Conservation (phyloP, 2,113 vertebrate genomes). For the Budorcas taxicolor region DNA sequence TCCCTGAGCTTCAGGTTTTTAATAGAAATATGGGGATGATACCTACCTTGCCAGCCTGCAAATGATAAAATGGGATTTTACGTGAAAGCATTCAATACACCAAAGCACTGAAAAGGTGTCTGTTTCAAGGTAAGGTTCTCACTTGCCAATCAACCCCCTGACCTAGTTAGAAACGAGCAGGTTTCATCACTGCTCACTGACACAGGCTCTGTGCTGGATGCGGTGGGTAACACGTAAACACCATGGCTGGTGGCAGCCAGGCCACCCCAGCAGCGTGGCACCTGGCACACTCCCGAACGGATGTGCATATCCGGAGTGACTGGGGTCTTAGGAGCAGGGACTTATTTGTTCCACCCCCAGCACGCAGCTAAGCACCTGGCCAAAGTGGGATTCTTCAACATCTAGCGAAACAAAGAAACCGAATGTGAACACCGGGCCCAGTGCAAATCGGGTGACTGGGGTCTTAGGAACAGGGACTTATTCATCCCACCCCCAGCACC, state of each 20-base stretch:
- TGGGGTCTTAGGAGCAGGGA: not conserved
- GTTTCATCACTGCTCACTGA: rapidly evolving
- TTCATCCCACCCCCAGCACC: not conserved
- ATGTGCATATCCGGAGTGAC: rapidly evolving
- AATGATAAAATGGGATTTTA: not conserved
- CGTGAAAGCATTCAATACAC: no score
- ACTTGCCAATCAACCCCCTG: not conserved
- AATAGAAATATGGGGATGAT: not conserved
- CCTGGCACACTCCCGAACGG: rapidly evolving
- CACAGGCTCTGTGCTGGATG: rapidly evolving
- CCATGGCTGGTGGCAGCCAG: rapidly evolving
- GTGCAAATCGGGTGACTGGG: not conserved
- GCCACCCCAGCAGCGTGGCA: not conserved
- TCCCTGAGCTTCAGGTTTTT: rapidly evolving
- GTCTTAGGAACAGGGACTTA: not conserved
- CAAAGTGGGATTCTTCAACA: not conserved
- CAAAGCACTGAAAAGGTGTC: rapidly evolving
- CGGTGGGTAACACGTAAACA: rapidly evolving
- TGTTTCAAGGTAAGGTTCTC: not conserved
- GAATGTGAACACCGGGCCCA: rapidly evolving
- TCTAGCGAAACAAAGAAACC: not conserved
- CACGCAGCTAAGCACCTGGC: no score
- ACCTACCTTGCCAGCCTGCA: no score
- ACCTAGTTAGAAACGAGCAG: not conserved
- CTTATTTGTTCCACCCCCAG: no score